Percentiles rank a stretch among this genome's conserved stretches.
phyloP scores from a whole-genome alignment of 2,797 vertebrate species.

The Eremophila alpestris region DNA sequence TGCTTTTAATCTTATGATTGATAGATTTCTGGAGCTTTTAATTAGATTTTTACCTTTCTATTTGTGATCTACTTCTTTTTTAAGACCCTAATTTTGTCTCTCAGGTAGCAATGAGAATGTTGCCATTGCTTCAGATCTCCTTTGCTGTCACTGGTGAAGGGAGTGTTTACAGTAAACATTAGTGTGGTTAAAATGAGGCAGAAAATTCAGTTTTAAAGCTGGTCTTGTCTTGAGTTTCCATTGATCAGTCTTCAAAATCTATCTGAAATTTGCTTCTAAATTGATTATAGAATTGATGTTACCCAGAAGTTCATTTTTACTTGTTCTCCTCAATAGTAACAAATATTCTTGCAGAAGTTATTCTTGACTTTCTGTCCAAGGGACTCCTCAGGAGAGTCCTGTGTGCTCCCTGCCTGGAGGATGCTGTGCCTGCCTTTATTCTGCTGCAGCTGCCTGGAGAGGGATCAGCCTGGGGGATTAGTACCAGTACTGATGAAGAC shows the following conservation, averaged over 20 bases:
- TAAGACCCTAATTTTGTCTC: background rate
- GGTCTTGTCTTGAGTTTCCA: background rate
- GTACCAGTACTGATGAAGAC: background rate
- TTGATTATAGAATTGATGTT: background rate
- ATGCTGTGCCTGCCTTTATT: background rate
- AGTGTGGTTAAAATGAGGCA: background rate
- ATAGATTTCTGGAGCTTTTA: slow-evolving; percentile 36
- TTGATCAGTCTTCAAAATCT: background rate
- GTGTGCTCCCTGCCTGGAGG: background rate
- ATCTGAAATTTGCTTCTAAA: background rate
- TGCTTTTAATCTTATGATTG: slow-evolving; percentile 20
- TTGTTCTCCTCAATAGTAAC: background rate
- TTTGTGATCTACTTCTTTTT: background rate
- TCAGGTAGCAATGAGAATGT: background rate
- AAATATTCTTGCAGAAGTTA: background rate
- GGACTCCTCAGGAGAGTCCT: background rate
- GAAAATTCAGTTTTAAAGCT: background rate
- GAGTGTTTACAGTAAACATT: background rate
- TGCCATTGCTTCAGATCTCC: background rate
- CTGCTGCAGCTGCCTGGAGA: background rate
- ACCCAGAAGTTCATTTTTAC: background rate
- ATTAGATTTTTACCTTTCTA: slow-evolving; percentile 14
- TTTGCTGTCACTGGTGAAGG: background rate
- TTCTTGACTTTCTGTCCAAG: background rate
- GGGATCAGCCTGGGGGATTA: background rate